Percentiles rank a stretch among this genome's conserved stretches.
These are phyloP conservation scores for Gila robusta DNA, from an alignment of 2,797 vertebrate genomes.

Conservation along the genomic window DNA sequence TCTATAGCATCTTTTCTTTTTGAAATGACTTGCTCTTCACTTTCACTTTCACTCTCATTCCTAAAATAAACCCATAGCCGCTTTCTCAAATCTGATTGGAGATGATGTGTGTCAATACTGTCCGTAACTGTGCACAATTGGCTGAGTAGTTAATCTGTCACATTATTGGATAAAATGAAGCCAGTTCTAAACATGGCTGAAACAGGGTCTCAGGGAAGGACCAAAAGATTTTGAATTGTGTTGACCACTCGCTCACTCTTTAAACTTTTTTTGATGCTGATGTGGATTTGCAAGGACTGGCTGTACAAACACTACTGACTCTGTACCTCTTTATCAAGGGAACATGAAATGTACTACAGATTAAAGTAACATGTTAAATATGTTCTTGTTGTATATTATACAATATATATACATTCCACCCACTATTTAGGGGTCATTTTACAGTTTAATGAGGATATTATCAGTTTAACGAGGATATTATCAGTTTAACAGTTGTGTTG, in stretches of 20 bases:
- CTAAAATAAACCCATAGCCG: neutral
- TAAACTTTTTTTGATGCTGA: constrained; percentile 22
- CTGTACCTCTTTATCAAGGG: constrained; percentile 85
- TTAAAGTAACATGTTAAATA: constrained; percentile 64
- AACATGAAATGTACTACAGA: constrained; percentile 78
- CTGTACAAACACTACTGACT: constrained; percentile 11
- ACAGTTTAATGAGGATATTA: neutral
- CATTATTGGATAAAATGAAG: neutral
- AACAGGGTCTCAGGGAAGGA: constrained; percentile 4
- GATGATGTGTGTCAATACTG: neutral
- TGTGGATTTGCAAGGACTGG: constrained; percentile 20
- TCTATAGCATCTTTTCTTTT: constrained; percentile 6
- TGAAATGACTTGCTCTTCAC: constrained; percentile 22
- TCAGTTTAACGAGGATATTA: neutral
- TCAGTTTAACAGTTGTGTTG: neutral
- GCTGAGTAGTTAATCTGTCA: neutral
- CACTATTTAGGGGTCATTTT: neutral
- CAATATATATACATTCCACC: neutral
- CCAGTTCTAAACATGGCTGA: neutral
- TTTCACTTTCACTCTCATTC: constrained; percentile 23
- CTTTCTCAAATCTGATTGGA: neutral
- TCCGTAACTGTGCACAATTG: neutral
- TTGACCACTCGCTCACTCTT: neutral
- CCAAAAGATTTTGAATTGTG: constrained; percentile 11
- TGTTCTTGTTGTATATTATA: constrained; percentile 38